Evolutionary conservation across 2,888 invertebrate genomes (phyloP).

Genomic region (Druceiella hillmani): DNA sequence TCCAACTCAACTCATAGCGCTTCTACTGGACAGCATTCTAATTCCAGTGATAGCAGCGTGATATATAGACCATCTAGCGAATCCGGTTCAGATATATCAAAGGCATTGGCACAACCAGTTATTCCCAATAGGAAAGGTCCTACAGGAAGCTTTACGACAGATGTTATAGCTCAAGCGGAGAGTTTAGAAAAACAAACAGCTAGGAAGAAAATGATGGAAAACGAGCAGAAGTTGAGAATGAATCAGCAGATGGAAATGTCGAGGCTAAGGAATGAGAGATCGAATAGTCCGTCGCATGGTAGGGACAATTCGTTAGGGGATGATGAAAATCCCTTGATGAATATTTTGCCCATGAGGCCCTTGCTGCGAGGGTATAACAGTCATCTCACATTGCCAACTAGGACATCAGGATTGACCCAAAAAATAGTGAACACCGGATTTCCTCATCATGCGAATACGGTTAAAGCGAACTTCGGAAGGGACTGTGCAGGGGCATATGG

Average conservation of each 20-base stretch:
- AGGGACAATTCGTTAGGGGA: conserved; percentile 53
- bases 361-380: conserved; percentile 74
- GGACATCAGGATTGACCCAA: conserved; percentile 47
- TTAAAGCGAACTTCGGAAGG: conserved; percentile 49
- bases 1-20: conserved; percentile 52
- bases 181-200: conserved; percentile 46
- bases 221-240: conserved; percentile 20
- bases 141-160: conserved; percentile 46
- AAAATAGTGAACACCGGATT: conserved; percentile 41
- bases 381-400: conserved; percentile 67
- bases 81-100: conserved; percentile 59
- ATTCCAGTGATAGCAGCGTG: conserved; percentile 68
- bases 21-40: conserved; percentile 61
- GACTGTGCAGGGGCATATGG: conserved; percentile 49
- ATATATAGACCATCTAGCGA: conserved; percentile 70
- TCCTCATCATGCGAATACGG: conserved; percentile 51
- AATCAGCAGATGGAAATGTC: too few species aligned
- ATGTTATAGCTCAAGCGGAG: conserved; percentile 52
- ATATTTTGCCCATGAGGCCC: conserved; percentile 90
- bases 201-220: conserved; percentile 35
- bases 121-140: conserved; percentile 51
- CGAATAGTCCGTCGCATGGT: conserved; percentile 47
- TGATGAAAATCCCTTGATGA: conserved; percentile 68
- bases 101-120: conserved; percentile 35
- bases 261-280: conserved; percentile 26